Base-by-base conservation (phyloP, 23 tunicate species). In the Styela clava region DNA sequence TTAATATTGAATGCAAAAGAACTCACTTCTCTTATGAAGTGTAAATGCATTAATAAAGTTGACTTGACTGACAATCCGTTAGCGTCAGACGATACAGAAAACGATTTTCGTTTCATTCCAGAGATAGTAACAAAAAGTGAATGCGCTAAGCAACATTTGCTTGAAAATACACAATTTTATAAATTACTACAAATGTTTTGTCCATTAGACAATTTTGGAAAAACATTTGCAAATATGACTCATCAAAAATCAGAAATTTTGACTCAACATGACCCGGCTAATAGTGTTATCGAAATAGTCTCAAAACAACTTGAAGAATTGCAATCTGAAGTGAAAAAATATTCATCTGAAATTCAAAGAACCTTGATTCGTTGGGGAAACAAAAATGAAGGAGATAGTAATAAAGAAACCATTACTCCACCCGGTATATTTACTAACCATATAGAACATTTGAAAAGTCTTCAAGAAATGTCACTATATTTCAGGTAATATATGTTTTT, bases 31-130 rank as follows among this genome's bases (percentile, higher is more conserved):
- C 31, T 86, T 12, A 19, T 19, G 0, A 19, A 21, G n/a, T 79
- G 83, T n/a, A 1, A 33, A 18, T 62, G 85, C 31, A 56, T 86
- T 23, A n/a, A 71, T 24, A 34, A 72, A 69, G 56, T 86, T 16
- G 24, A 24, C 0, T 71, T 89, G n/a, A 31, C 79, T 0, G 88
- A 79, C 31, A 89, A 89, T 69, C 71, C 86, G 34, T 30, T 89
- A 12, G 52, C 79, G 29, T 62, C 74, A 29, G 68, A 72, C 16
- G 37, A 16, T 71, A 29, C 34, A 71, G 35, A 29, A 3, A 35
- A 71, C 16, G 35, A 71, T 71, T 71, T 71, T 32, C 32, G 34
- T 3, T 71, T 34, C 35, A 71, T 71, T 33, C 77, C 77, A n/a
- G 77, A 71, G 29, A 71, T 71, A 28, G 23, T 32, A 18, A 71